phyloP scores from a whole-genome alignment of 2,797 vertebrate species.

The Sarcoramphus papa region DNA sequence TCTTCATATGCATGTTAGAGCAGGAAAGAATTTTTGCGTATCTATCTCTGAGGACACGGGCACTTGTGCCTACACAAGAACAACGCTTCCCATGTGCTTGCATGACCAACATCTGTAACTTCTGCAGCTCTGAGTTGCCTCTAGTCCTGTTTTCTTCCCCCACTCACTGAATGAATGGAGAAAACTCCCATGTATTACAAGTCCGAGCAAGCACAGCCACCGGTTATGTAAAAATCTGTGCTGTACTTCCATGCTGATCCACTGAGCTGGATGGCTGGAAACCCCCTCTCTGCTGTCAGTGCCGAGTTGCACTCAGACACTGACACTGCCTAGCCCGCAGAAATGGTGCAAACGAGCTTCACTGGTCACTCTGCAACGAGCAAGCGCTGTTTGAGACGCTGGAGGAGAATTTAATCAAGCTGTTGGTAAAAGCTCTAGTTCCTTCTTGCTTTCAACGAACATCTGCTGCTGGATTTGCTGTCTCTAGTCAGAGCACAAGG shows the following conservation, averaged over 20 bases:
- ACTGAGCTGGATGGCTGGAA: neutral
- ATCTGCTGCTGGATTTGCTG: neutral
- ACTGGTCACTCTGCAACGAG: neutral
- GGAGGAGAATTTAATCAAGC: neutral
- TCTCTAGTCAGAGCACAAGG: neutral
- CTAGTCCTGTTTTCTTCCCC: neutral
- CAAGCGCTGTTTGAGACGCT: neutral
- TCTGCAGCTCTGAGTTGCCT: neutral
- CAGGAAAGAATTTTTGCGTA: neutral
- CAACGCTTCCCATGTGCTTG: fast-evolving
- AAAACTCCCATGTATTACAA: neutral
- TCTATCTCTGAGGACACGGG: neutral
- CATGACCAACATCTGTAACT: neutral
- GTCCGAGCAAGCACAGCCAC: neutral
- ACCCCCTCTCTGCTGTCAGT: neutral
- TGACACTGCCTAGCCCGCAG: neutral
- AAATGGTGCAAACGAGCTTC: neutral
- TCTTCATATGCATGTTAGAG: neutral
- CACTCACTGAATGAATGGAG: neutral
- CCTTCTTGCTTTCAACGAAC: neutral
- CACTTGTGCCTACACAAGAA: neutral
- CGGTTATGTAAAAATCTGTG: neutral
- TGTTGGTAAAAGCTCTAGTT: neutral
- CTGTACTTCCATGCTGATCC: neutral
- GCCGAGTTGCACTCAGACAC: fast-evolving